Base-by-base conservation (phyloP, 2,888 invertebrate genomes). In the Drosophila lutescens region DNA sequence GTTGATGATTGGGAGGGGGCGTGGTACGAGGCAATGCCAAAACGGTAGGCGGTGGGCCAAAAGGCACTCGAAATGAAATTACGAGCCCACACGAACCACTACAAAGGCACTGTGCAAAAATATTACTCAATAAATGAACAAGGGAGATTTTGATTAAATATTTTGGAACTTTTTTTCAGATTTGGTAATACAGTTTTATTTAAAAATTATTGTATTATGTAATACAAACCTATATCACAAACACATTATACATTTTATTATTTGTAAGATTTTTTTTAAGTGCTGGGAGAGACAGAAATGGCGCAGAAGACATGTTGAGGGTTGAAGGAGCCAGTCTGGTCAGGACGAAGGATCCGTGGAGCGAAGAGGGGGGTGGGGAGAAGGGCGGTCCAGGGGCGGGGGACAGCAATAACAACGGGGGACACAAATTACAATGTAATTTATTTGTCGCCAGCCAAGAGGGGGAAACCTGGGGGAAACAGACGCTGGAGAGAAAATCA, bases 391-490 rank as follows among this genome's bases (percentile, higher is more conserved):
- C 1, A 46, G 55, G 12, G 50, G 30, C n/a, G 30, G 41, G n/a
- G 38, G 47, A 43, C 23, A 23, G 43, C 49, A 53, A 70, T 43
- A 59, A 70, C 59, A 70, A 70, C 59, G 69, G 57, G 69, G 71
- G 54, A 69, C 69, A 77, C 78, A 90, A 90, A 90, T 90, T 90
- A 89, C 90, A 79, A 82, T 83, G 82, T 90, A 89, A 90, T 90
- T 88, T 85, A 85, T 85, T 85, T 84, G 82, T 74, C 81, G 85
- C 82, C 87, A 79, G 49, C 44, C 36, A 30, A 30, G 17, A 41
- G 32, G 55, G 17, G 17, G 26, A 10, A n/a, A 6, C 6, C 15
- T 13, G 50, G 43, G 50, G 46, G 62, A 68, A 68, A 65, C 57
- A 74, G 66, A 71, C 71, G 74, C 75, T 81, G 49, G 34, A 77